Conservation (phyloP, 2,113 vertebrate species). For the Upupa epops region DNA sequence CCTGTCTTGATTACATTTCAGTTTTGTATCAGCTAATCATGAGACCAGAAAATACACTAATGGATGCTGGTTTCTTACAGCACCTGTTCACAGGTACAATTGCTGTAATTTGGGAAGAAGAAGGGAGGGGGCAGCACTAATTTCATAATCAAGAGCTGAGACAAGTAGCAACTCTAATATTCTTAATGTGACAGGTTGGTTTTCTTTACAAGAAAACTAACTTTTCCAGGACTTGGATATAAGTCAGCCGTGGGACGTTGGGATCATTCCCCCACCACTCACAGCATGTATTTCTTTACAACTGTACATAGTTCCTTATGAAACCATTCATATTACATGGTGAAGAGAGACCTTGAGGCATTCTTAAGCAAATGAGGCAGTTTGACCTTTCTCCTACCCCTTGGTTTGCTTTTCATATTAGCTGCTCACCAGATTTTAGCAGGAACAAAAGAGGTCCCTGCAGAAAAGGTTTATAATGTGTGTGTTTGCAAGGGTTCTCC, state of each 20-base stretch:
- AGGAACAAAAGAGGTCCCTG: background rate
- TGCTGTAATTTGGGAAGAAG: slow-evolving; percentile 59
- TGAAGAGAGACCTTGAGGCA: background rate
- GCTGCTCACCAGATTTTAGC: background rate
- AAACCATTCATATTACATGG: background rate
- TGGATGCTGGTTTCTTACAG: slow-evolving; percentile 40
- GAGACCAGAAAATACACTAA: slow-evolving; percentile 68
- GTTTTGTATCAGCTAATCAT: slow-evolving; percentile 77
- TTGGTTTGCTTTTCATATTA: background rate
- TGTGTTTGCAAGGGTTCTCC: background rate
- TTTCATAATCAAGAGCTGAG: slow-evolving; percentile 61
- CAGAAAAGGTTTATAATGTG: background rate
- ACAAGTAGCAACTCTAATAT: slow-evolving; percentile 10
- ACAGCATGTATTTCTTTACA: rapidly evolving
- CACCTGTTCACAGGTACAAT: slow-evolving; percentile 67
- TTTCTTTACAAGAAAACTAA: background rate
- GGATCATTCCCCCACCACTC: background rate
- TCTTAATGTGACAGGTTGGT: background rate
- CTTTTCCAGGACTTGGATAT: background rate
- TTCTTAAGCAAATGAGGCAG: background rate
- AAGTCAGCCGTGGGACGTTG: background rate
- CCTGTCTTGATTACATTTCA: slow-evolving; percentile 78
- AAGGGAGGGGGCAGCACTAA: slow-evolving; percentile 55
- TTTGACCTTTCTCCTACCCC: background rate
- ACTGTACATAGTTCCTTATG: background rate